Percentiles rank a stretch among this genome's conserved stretches.
Conservation (phyloP, 2,888 invertebrate species). For the Euzophera pinguis region DNA sequence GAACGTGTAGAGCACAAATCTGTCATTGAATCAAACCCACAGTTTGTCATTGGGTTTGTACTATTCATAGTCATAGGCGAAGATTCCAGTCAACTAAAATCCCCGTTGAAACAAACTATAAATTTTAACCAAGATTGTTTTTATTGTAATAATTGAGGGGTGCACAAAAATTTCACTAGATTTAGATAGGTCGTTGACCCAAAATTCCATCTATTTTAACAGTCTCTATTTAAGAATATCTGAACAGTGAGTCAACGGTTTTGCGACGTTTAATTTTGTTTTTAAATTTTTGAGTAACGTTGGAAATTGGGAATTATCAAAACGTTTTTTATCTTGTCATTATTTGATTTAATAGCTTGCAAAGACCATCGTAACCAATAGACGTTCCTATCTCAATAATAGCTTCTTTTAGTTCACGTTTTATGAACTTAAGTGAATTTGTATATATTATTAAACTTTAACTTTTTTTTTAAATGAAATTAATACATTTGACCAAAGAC, state of each 20-base stretch:
- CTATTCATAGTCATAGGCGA: conserved; percentile 70
- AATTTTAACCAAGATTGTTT: conserved; percentile 55
- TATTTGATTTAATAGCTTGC: no score
- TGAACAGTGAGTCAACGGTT: conserved; percentile 25
- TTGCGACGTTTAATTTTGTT: conserved; percentile 11
- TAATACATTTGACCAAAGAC: no score
- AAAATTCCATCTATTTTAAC: conserved; percentile 53
- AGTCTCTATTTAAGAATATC: conserved; percentile 47
- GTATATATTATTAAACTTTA: no score
- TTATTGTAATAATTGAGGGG: conserved; percentile 61
- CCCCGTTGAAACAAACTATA: conserved; percentile 57
- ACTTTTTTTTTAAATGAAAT: no score
- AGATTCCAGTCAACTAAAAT: conserved; percentile 58
- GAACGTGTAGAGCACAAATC: conserved; percentile 70
- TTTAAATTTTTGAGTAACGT: background rate
- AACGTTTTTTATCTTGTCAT: no score
- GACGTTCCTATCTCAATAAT: no score
- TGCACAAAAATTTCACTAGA: conserved; percentile 44
- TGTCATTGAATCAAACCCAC: conserved; percentile 57
- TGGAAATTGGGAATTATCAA: conserved; percentile 5
- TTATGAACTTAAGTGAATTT: no score
- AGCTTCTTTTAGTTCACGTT: no score
- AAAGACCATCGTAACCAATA: no score
- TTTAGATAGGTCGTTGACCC: conserved; percentile 51
- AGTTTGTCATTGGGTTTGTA: conserved; percentile 43